These are phyloP conservation scores for Lutraria rhynchaena DNA, from an alignment of 1,140 invertebrate genomes.

Conservation along the genomic window DNA sequence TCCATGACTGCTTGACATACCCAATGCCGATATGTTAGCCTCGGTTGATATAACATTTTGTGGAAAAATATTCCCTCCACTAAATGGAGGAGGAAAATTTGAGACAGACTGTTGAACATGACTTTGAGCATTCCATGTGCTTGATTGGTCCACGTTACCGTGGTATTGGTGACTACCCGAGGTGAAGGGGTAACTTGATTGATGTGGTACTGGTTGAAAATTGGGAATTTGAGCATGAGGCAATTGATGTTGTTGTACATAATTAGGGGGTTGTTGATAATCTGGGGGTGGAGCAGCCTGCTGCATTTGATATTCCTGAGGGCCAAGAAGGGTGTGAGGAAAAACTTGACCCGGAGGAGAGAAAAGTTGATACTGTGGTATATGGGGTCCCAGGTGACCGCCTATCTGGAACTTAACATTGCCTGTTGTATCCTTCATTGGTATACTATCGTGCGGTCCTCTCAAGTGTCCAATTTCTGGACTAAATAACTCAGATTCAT, in stretches of 20 bases:
- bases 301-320: constrained; percentile 21
- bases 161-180: too few species aligned
- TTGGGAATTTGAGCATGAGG: constrained; percentile 8
- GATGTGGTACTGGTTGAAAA: constrained; percentile 10
- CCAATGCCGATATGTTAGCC: not conserved
- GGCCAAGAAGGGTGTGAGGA: not conserved
- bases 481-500: not conserved
- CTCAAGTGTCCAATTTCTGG: not conserved
- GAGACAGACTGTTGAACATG: constrained; percentile 21
- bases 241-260: constrained; percentile 22
- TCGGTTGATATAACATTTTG: not conserved
- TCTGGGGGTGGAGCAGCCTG: not conserved
- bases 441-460: constrained; percentile 1
- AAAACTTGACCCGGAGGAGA: not conserved
- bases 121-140: constrained; percentile 12
- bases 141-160: constrained; percentile 9
- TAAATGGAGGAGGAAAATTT: constrained; percentile 2
- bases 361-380: constrained; percentile 1
- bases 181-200: too few species aligned
- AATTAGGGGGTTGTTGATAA: constrained; percentile 4
- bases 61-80: not conserved
- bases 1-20: not conserved
- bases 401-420: constrained; percentile 57
- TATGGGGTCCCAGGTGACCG: not conserved
- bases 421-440: constrained; percentile 26